Base-by-base conservation (phyloP, 2,113 vertebrate species). In the Periophthalmus modestus region DNA sequence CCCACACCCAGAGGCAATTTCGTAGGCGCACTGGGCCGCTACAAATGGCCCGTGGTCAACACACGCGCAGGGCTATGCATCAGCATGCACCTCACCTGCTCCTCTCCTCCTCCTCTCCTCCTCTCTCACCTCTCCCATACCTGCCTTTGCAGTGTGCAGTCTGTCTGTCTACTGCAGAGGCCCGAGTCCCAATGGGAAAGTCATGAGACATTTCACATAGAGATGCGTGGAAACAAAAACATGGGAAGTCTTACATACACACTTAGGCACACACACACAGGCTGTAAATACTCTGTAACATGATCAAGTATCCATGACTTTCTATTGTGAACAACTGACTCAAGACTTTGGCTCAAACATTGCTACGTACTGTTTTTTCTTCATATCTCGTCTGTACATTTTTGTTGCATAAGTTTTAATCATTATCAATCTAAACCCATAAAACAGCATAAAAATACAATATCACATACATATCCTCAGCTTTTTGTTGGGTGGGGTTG, bases 1-100 rank as follows among this genome's bases (percentile, higher is more conserved):
- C 57, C 84, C 88, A 82, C 84, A 90, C 89, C 91, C 91, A 87
- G 86, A 91, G 89, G 91, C 90, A 92, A 92, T 92, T 92, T 92
- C 89, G 58, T 85, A 75, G 84, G 87, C 72, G 88, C 90, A 87
- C 80, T 92, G 88, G 91, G 89, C 89, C 86, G 80, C 72, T 90
- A 79, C 89, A 89, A 92, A 92, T 91, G 88, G 91, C 87, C 87
- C 82, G 71, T 77, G 81, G 89, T 88, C 89, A 90, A 81, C 86
- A 83, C 89, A 87, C 82, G 81, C 54, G 66, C 86, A 66, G 75
- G 75, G 75, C 73, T 34, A 58, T 73, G 68, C 73, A 69, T 81
- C 73, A 78, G 66, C 74, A 73, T 62, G 57, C 81, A 73, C 79
- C 23, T 63, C 77, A 78, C 79, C 33, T 47, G 74, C 70, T 85